Base-by-base conservation (phyloP, 1,140 invertebrate genomes). In the Helicoverpa zea region DNA sequence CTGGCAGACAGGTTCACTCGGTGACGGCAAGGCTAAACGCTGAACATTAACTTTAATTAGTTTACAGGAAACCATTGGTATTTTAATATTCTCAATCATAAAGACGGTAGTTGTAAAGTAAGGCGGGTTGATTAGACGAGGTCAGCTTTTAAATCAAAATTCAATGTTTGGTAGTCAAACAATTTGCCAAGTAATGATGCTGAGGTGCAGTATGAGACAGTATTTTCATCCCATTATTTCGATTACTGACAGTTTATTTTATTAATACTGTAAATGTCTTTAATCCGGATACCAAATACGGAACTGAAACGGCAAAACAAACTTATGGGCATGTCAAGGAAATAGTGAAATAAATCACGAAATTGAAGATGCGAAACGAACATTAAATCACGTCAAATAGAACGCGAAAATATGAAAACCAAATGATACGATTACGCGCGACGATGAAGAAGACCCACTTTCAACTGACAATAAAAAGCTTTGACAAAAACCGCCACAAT, bases 21-120 rank as follows among this genome's bases (percentile, higher is more conserved):
- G 64, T 79, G 81, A 78, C 81, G 78, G 64, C 77, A 86, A 81
- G 84, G 86, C 84, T 88, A 86, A 89, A 87, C 81, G 83, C 66
- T 81, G 59, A 76, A 54, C 80, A 87, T 89, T 88, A 83, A 88
- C 82, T 82, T 87, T 87, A 84, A 89, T 90, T 86, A 85, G 79
- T 85, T 84, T 86, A 86, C 86, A 86, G 87, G 84, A 86, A 86
- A 86, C 84, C 82, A 83, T 81, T 80, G 81, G 79, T 79, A 72
- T 82, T 78, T 52, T 70, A 54, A 79, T 79, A 79, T 79, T 43
- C 5, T 64, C 59, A 64, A 70, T 51, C 30, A 47, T 79, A 79
- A 16, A 68, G 49, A 70, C 51, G 30, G 49, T 68, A 54, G 51
- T 52, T 61, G 63, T 7, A 52, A 52, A 72, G 13, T 72, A 54